Base-by-base conservation (phyloP, 2,797 vertebrate species). In the Gymnocypris eckloni region DNA sequence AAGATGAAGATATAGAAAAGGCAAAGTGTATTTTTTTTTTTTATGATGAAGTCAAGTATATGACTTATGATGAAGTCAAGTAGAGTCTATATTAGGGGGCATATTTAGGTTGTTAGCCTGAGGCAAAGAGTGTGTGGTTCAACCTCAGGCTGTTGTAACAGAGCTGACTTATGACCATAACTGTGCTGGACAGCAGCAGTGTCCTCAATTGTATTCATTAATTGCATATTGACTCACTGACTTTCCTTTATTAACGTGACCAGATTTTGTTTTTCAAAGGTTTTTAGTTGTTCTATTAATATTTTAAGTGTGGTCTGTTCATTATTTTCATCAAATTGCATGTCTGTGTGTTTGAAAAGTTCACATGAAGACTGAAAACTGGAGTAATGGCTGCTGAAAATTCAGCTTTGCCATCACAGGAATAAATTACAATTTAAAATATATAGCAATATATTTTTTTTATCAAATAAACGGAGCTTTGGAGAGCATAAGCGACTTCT, bases 201-300 rank as follows among this genome's bases (percentile, higher is more conserved):
- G 92, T 93, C 92, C 90, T 92, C 92, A 95, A 93, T 96, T 95
- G 95, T 94, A 45, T 61, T 64, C 39, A 93, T 92, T 93, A 91
- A 93, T 87, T 91, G 94, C 94, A 93, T 95, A 95, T 95, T 95
- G 94, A 94, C 93, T 93, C 94, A 33, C 33, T 33, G 33, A 2
- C 43, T 83, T 76, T 83, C 59, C 13, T 25, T 20, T 16, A 10
- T 52, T 16, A 76, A 64, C 48, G 50, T 22, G 50, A 56, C 52
- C 52, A 72, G 6, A 45, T 39, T 39, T 39, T 39, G 33, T 39
- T 39, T 39, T 33, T 33, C 2, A 39, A 39, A 39, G 37, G 4
- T 39, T 41, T 41, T 54, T 18, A 33, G 4, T 9, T 39, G 18
- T 25, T 82, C 22, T 41, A 9, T 37, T 18, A 39, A 71, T 8